These are phyloP conservation scores for Sebastes wilsoni DNA, from an alignment of 2,797 vertebrate species.

Conservation along the genomic window DNA sequence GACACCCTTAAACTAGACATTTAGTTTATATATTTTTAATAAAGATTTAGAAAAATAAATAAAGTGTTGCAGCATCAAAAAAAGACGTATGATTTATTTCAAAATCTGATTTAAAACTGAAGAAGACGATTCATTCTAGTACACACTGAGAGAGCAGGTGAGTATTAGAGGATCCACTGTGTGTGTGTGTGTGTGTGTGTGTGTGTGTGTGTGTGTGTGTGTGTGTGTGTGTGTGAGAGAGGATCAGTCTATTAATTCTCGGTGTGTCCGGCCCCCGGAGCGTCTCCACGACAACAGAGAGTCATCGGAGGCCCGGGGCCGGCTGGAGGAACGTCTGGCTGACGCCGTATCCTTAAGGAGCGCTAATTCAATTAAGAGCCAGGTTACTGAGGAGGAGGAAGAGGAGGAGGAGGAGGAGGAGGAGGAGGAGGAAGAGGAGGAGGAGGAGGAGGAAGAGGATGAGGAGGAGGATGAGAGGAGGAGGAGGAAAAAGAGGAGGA, in stretches of 20 bases:
- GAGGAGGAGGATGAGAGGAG: accelerated
- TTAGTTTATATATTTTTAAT: accelerated
- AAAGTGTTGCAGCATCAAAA: background rate
- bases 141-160: background rate
- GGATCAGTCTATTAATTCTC: conserved; percentile 56
- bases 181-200: background rate
- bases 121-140: too few relatives aligned
- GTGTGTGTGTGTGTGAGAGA: background rate
- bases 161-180: background rate
- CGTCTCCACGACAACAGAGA: conserved; percentile 56
- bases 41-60: background rate
- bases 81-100: too few relatives aligned
- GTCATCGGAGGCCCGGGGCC: conserved; percentile 57
- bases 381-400: conserved; percentile 11
- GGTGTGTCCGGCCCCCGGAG: conserved; percentile 51
- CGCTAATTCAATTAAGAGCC: conserved; percentile 71
- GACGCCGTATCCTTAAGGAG: conserved; percentile 53
- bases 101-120: too few relatives aligned
- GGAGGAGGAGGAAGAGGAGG: accelerated
- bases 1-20: too few relatives aligned
- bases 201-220: background rate
- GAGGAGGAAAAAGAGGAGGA: too few relatives aligned
- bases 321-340: conserved; percentile 49
- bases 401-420: accelerated
- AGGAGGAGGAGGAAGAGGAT: accelerated